Percentiles rank a stretch among this genome's conserved stretches.
Evolutionary conservation across 2,888 invertebrate genomes (phyloP).

Genomic region (Chirona hameri): DNA sequence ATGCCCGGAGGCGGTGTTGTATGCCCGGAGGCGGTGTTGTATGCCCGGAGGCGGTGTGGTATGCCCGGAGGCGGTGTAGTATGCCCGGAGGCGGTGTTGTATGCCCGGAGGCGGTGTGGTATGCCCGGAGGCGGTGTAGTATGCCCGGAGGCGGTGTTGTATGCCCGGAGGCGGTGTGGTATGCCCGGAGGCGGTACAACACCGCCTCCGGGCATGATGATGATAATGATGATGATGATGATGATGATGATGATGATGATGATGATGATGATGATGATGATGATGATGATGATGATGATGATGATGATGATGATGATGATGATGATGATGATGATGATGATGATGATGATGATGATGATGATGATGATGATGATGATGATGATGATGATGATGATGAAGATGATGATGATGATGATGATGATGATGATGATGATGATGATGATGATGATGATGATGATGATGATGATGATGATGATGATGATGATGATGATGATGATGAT

Average conservation of each 20-base stretch:
- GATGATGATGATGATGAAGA: constrained; percentile 12
- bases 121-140: too few species aligned
- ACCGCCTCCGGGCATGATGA: not conserved
- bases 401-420: constrained; percentile 22
- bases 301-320: constrained; percentile 22
- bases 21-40: too few species aligned
- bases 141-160: too few species aligned
- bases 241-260: constrained; percentile 22
- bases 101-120: too few species aligned
- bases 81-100: too few species aligned
- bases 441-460: constrained; percentile 22
- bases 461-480: constrained; percentile 22
- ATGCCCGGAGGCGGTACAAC: too few species aligned
- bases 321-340: constrained; percentile 12
- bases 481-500: constrained; percentile 22
- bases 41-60: too few species aligned
- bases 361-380: constrained; percentile 22
- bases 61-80: too few species aligned
- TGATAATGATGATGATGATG: not conserved
- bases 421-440: constrained; percentile 12
- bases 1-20: too few species aligned
- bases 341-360: constrained; percentile 22
- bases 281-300: constrained; percentile 22
- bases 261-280: constrained; percentile 22
- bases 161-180: too few species aligned